Conservation (phyloP, 2,113 vertebrate species). For the Oreotrochilus melanogaster region DNA sequence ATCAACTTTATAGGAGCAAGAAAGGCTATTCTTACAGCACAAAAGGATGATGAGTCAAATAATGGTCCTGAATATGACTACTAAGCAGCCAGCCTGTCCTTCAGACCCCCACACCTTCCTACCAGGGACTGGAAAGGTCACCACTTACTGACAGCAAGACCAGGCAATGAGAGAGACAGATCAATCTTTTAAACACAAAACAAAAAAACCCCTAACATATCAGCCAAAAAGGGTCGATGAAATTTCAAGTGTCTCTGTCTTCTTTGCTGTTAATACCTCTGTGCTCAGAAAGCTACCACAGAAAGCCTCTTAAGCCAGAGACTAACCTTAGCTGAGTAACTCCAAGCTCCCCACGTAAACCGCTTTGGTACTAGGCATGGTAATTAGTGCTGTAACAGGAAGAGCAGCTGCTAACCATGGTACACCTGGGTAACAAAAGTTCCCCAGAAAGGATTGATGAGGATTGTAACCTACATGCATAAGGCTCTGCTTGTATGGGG, state of each 20-base stretch:
- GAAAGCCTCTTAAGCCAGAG: constrained; percentile 63
- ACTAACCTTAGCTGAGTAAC: constrained; percentile 67
- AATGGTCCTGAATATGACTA: background rate
- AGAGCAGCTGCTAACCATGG: constrained; percentile 31
- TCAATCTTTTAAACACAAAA: background rate
- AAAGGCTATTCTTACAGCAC: background rate
- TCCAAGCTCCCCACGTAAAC: constrained; percentile 57
- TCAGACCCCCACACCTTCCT: background rate
- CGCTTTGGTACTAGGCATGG: constrained; percentile 34
- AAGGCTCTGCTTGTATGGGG: background rate
- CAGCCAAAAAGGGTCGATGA: background rate
- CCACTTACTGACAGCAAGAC: background rate
- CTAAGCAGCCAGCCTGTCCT: background rate
- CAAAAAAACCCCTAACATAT: background rate
- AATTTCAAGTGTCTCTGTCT: background rate
- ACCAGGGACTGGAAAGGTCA: constrained; percentile 7
- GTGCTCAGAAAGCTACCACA: constrained; percentile 16
- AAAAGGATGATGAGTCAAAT: background rate
- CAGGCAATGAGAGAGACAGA: background rate
- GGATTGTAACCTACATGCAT: background rate
- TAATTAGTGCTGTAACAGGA: constrained; percentile 47
- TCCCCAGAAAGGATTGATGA: background rate
- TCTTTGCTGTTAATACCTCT: constrained; percentile 20
- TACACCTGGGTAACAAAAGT: constrained; percentile 13
- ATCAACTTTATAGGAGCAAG: background rate